Conservation (phyloP, 2,888 invertebrate species). For the Microplitis manilae region DNA sequence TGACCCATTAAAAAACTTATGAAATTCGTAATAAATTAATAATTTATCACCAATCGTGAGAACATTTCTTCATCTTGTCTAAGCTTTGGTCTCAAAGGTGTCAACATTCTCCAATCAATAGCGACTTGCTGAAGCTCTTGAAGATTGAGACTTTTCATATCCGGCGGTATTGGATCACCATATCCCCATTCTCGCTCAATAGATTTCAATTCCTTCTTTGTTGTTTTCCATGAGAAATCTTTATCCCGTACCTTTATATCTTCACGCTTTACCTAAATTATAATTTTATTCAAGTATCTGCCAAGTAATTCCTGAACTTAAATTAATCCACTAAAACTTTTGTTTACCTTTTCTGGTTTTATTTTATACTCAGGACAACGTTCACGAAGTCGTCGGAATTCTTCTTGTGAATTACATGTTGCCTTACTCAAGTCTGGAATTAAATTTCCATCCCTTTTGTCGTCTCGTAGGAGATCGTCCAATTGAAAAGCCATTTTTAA, state of each 20-base stretch:
- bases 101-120: slow-evolving; percentile 95
- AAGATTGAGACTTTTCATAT: slow-evolving; percentile 84
- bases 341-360: slow-evolving; percentile 83
- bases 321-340: neutral
- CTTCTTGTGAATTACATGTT: slow-evolving; percentile 84
- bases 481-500: slow-evolving; percentile 78
- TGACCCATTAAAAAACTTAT: no score
- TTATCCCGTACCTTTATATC: slow-evolving; percentile 84
- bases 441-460: slow-evolving; percentile 86
- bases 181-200: slow-evolving; percentile 77
- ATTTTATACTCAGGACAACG: slow-evolving; percentile 93
- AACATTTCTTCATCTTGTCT: slow-evolving; percentile 91
- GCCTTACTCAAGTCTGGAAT: slow-evolving; percentile 89
- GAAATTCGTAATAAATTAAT: neutral
- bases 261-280: slow-evolving; percentile 78
- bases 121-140: slow-evolving; percentile 87
- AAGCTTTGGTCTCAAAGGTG: slow-evolving; percentile 86
- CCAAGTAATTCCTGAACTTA: neutral
- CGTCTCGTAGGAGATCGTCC: slow-evolving; percentile 85
- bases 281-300: neutral
- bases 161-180: slow-evolving; percentile 86
- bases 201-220: slow-evolving; percentile 80
- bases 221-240: slow-evolving; percentile 82
- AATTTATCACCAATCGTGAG: slow-evolving; percentile 72
- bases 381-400: slow-evolving; percentile 86